phyloP scores from a whole-genome alignment of 2,113 vertebrate genomes.

The Pogonocichla stellata region DNA sequence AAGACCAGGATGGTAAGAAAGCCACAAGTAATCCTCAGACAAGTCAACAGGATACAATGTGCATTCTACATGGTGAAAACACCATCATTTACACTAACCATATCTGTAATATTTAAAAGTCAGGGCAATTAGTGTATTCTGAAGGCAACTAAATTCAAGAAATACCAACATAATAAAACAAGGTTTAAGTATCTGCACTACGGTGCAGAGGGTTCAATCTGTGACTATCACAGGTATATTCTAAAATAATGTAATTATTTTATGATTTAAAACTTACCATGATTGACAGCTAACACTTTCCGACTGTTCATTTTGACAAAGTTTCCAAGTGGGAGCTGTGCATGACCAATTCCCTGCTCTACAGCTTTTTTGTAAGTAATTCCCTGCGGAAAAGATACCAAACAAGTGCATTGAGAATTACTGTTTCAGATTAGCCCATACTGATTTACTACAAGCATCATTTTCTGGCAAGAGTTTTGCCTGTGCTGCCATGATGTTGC shows the following conservation, averaged over 20 bases:
- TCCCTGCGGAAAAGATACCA: constrained; percentile 77
- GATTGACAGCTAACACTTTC: constrained; percentile 95
- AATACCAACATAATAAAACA: background rate
- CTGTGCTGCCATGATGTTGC: background rate
- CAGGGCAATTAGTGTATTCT: background rate
- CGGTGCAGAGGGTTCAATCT: background rate
- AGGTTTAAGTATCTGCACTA: background rate
- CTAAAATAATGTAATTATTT: background rate
- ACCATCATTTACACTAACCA: background rate
- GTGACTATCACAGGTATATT: background rate
- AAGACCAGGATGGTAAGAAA: background rate
- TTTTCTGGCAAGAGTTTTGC: background rate
- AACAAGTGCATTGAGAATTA: background rate
- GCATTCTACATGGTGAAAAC: background rate
- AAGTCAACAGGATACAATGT: background rate
- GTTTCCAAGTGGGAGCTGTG: constrained; percentile 89
- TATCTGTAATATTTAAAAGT: background rate
- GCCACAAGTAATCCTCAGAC: background rate
- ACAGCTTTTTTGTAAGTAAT: constrained; percentile 86
- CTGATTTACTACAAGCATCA: background rate
- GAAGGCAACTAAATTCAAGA: background rate
- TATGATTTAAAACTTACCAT: constrained; percentile 79
- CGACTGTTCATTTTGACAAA: constrained; percentile 98
- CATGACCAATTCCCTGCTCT: constrained; percentile 86
- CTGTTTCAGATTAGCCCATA: background rate